A percentile compares a stretch with the other conserved stretches of the same genome.
These are phyloP conservation scores for Paracanthobrama guichenoti DNA, from an alignment of 2,113 vertebrate genomes.

Conservation along the genomic window DNA sequence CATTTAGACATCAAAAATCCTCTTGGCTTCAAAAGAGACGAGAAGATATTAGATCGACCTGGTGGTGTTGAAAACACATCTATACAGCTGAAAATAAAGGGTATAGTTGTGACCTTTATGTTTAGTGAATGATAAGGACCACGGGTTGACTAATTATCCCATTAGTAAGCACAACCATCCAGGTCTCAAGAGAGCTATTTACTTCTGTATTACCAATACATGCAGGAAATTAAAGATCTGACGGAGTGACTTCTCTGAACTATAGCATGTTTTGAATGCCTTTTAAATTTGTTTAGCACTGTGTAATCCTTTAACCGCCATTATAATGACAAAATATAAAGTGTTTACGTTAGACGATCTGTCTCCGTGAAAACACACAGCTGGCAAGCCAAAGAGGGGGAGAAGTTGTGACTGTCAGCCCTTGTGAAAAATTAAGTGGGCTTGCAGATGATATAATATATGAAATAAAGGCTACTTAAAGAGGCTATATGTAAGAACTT, in stretches of 20 bases:
- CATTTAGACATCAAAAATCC: conserved; percentile 38
- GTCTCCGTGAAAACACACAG: background rate
- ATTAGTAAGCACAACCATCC: background rate
- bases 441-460: too few species aligned
- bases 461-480: too few species aligned
- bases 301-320: background rate
- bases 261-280: background rate
- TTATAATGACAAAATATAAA: conserved; percentile 6
- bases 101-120: background rate
- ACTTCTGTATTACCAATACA: background rate
- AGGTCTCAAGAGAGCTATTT: conserved; percentile 1
- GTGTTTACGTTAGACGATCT: background rate
- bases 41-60: background rate
- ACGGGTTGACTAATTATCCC: conserved; percentile 24
- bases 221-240: background rate
- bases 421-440: background rate
- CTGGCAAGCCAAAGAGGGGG: background rate
- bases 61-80: conserved; percentile 43
- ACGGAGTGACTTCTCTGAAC: background rate
- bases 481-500: too few species aligned
- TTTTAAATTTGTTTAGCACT: conserved; percentile 11
- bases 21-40: conserved; percentile 17
- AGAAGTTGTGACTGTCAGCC: background rate
- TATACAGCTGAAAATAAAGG: conserved; percentile 32
- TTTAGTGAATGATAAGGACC: background rate